Evolutionary conservation across 2,888 invertebrate species (phyloP).

Genomic region (Orthonychiurus folsomi): DNA sequence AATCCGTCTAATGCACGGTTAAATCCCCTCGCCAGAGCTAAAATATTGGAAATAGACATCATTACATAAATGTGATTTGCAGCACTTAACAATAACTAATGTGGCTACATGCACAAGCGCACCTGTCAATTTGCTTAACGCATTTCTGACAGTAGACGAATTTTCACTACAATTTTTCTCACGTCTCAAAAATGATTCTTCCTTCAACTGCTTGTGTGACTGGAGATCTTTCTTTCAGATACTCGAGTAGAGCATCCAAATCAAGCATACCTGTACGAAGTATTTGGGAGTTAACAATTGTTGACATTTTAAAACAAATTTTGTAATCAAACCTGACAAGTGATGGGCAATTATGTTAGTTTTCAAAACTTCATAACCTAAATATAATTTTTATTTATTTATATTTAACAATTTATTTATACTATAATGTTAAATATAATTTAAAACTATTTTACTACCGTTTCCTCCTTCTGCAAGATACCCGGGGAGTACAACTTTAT

Average conservation of each 20-base stretch:
- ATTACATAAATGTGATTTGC: too few species aligned
- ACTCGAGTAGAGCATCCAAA: conserved; percentile 52
- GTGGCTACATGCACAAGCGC: background rate
- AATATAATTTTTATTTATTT: too few species aligned
- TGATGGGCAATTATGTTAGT: conserved; percentile 40
- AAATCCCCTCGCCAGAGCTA: background rate
- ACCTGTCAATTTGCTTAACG: background rate
- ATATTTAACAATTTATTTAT: too few species aligned
- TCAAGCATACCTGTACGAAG: conserved; percentile 47
- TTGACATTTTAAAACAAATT: background rate
- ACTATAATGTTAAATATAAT: too few species aligned
- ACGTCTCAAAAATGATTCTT: conserved; percentile 47
- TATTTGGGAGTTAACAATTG: background rate
- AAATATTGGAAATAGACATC: too few species aligned
- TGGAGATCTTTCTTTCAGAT: conserved; percentile 53
- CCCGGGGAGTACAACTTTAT: conserved; percentile 56
- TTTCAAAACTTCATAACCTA: conserved; percentile 52
- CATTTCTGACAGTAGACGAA: conserved; percentile 19
- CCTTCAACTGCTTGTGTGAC: conserved; percentile 58
- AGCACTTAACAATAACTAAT: too few species aligned
- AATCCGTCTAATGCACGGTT: background rate
- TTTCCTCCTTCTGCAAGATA: conserved; percentile 68
- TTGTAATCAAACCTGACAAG: conserved; percentile 43
- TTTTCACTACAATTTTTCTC: conserved; percentile 47
- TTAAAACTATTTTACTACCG: too few species aligned